phyloP scores from a whole-genome alignment of 2,113 vertebrate genomes.

The Stegostoma tigrinum region DNA sequence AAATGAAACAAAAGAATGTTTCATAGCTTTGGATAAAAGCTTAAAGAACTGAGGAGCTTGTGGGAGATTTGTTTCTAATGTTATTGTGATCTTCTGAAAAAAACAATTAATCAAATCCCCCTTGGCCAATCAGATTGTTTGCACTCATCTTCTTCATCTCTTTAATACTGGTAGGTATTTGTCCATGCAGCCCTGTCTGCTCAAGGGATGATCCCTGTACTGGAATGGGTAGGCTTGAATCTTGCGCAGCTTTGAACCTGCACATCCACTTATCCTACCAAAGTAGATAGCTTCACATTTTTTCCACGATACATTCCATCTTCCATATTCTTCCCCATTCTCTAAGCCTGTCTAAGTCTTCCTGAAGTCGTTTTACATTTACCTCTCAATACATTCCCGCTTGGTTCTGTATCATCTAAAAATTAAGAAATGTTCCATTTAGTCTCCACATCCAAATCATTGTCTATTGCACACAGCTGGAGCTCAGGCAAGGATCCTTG shows the following conservation, averaged over 20 bases:
- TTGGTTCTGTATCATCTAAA: no score
- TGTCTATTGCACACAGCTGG: no score
- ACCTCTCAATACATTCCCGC: no score
- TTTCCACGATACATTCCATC: no score
- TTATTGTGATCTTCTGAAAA: neutral
- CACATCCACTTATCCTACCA: no score
- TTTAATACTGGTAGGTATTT: neutral
- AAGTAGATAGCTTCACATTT: no score
- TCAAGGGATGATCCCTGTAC: neutral
- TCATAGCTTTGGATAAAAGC: neutral
- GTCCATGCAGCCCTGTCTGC: neutral
- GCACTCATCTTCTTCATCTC: neutral
- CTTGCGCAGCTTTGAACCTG: neutral
- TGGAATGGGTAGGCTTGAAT: neutral
- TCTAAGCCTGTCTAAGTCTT: no score
- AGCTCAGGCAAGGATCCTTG: no score
- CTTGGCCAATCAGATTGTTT: neutral
- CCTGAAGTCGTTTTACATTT: no score
- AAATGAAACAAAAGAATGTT: constrained; percentile 5
- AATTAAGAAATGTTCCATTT: no score
- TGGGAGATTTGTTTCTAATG: neutral
- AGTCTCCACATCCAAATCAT: no score
- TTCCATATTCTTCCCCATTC: no score
- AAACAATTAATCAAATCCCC: constrained; percentile 24
- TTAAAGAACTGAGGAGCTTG: constrained; percentile 16